These are phyloP conservation scores for Alces alces DNA, from an alignment of 2,113 vertebrate genomes.

Conservation along the genomic window DNA sequence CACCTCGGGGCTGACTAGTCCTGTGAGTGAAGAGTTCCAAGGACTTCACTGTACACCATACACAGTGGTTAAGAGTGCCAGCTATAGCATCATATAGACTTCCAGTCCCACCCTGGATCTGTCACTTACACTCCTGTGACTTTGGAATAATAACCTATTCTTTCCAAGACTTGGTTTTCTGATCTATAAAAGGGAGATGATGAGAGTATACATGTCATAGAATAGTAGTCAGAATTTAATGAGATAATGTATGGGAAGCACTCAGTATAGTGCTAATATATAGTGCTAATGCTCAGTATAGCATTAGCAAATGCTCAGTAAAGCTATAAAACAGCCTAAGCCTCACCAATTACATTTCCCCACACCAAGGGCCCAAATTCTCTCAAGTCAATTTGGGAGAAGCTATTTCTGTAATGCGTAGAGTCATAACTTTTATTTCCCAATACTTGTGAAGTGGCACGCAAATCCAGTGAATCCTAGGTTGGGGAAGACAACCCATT, in stretches of 20 bases:
- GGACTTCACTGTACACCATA: neutral
- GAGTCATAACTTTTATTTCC: neutral
- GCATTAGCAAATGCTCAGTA: neutral
- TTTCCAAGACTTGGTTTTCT: neutral
- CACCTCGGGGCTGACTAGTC: neutral
- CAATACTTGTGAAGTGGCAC: neutral
- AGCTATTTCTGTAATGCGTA: neutral
- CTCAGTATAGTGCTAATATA: neutral
- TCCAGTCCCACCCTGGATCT: neutral
- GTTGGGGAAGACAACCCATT: neutral
- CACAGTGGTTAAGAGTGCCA: neutral
- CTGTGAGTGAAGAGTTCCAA: neutral
- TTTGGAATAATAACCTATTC: neutral
- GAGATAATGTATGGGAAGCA: neutral
- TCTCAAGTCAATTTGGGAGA: neutral
- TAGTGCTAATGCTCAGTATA: no score
- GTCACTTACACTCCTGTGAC: neutral
- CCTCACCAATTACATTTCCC: neutral
- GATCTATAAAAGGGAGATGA: neutral
- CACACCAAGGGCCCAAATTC: neutral
- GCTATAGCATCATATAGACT: neutral
- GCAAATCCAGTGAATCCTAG: neutral
- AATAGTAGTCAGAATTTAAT: neutral
- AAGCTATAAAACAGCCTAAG: neutral
- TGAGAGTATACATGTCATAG: neutral